Conservation (phyloP, 2,888 invertebrate genomes). For the Eumacrocentrus americanus region DNA sequence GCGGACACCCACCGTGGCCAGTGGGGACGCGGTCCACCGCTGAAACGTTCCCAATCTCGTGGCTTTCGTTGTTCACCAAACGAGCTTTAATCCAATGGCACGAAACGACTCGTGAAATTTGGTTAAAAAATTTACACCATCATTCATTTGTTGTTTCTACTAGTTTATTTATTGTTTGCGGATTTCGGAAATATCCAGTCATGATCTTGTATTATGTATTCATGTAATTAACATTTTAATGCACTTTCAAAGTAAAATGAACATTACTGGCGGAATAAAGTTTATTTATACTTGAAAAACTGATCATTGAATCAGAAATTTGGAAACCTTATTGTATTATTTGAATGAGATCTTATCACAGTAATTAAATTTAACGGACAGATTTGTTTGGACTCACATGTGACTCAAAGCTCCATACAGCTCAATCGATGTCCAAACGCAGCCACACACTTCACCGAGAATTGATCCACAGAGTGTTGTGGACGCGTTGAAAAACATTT, state of each 20-base stretch:
- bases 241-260: too few species aligned
- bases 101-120: slow-evolving; percentile 8
- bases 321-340: too few species aligned
- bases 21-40: slow-evolving; percentile 44
- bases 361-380: too few species aligned
- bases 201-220: too few species aligned
- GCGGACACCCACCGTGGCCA: slow-evolving; percentile 38
- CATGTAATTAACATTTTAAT: too few species aligned
- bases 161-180: too few species aligned
- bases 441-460: background rate
- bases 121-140: background rate
- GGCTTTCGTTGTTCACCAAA: slow-evolving; percentile 27
- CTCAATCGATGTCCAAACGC: background rate
- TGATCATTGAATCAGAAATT: too few species aligned
- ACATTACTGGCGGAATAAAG: too few species aligned
- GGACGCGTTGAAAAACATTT: slow-evolving; percentile 22
- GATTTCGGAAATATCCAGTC: too few species aligned
- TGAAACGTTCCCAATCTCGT: slow-evolving; percentile 44
- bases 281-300: too few species aligned
- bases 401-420: background rate
- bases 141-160: background rate
- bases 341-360: too few species aligned
- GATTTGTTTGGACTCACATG: background rate
- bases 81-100: slow-evolving; percentile 11
- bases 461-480: background rate